Evolutionary conservation across 2,888 invertebrate genomes (phyloP).

Genomic region (Reticulitermes lucifugus): DNA sequence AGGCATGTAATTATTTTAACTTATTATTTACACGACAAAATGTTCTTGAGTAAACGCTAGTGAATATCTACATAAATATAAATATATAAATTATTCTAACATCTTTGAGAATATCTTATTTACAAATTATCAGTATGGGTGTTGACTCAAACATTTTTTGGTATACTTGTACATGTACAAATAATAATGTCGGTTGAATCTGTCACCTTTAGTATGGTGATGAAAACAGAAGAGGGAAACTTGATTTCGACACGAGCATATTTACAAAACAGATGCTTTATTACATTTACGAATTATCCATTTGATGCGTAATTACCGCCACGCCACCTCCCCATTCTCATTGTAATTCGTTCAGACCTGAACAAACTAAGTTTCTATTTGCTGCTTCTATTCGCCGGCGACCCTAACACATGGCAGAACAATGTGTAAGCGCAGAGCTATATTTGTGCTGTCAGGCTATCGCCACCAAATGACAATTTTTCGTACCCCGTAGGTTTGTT

Average conservation of each 20-base stretch:
- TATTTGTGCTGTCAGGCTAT: not conserved
- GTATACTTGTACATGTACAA: too few species aligned
- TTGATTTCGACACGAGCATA: not conserved
- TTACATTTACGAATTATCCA: not conserved
- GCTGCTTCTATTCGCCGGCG: not conserved
- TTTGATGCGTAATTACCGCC: not conserved
- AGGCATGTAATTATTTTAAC: too few species aligned
- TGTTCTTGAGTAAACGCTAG: too few species aligned
- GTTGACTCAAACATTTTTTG: too few species aligned
- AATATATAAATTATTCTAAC: too few species aligned
- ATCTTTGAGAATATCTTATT: too few species aligned
- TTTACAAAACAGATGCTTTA: not conserved
- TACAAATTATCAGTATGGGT: too few species aligned
- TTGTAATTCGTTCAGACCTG: not conserved
- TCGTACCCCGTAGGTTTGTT: not conserved
- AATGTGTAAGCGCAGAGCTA: not conserved
- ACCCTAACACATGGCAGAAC: not conserved
- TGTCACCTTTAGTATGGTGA: too few species aligned
- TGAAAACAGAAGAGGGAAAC: too few species aligned
- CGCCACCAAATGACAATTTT: not conserved
- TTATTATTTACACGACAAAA: too few species aligned
- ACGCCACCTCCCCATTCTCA: not conserved
- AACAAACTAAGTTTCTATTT: not conserved
- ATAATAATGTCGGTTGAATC: too few species aligned
- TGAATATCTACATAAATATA: too few species aligned